Percentiles rank a stretch among this genome's conserved stretches.
Evolutionary conservation across 2,797 vertebrate species (phyloP).

Genomic region (Poeciliopsis turneri): DNA sequence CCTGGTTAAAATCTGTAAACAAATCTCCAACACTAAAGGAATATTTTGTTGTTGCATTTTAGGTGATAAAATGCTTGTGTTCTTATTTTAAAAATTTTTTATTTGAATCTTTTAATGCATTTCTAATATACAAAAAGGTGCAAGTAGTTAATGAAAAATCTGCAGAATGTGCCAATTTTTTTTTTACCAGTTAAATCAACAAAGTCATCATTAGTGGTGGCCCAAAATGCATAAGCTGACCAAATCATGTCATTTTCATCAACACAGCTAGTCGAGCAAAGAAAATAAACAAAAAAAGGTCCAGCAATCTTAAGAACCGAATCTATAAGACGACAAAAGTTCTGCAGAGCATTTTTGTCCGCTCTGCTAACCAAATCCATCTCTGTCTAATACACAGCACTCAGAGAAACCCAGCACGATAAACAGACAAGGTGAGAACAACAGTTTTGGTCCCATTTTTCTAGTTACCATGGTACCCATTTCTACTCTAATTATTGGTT

Average conservation of each 20-base stretch:
- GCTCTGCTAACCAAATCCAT: not conserved
- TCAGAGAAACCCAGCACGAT: not conserved
- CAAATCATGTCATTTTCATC: not conserved
- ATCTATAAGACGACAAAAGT: not conserved
- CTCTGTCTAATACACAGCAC: not conserved
- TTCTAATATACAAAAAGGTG: no score
- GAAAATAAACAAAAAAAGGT: not conserved
- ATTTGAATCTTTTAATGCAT: no score
- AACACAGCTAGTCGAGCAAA: not conserved
- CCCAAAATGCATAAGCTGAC: not conserved
- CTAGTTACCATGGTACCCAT: not conserved
- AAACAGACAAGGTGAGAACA: not conserved
- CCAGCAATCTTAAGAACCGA: not conserved
- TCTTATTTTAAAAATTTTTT: no score
- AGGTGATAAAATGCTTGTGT: no score
- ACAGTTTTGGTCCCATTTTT: conserved; percentile 6
- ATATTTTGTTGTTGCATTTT: no score
- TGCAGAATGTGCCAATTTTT: no score
- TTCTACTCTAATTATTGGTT: not conserved
- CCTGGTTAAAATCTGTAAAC: no score
- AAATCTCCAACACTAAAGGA: no score
- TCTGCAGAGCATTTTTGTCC: not conserved
- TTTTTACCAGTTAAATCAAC: no score
- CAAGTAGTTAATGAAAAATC: no score
- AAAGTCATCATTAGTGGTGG: no score